Percentiles rank a stretch among this genome's conserved stretches.
These are phyloP conservation scores for Sisyra terminalis DNA, from an alignment of 2,888 invertebrate genomes.

Conservation along the genomic window DNA sequence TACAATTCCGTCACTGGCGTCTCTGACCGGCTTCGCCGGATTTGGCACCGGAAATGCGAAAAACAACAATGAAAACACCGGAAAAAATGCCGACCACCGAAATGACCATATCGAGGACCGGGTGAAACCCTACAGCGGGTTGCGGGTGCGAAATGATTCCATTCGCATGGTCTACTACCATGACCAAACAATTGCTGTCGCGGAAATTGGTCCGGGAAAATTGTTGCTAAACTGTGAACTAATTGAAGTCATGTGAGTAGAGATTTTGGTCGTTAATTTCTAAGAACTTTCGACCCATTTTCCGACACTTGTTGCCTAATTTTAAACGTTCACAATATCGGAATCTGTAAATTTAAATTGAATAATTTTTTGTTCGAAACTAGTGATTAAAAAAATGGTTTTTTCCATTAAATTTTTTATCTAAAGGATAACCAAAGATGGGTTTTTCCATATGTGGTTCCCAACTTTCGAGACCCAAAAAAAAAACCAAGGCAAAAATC, in stretches of 20 bases:
- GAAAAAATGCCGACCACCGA: conserved; percentile 37
- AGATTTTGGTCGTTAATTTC: no score
- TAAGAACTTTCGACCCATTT: no score
- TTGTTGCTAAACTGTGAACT: conserved; percentile 61
- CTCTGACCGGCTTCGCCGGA: conserved; percentile 8
- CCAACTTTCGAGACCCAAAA: no score
- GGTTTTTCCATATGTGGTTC: no score
- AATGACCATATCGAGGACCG: conserved; percentile 20
- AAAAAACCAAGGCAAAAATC: no score
- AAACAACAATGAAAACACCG: conserved; percentile 19
- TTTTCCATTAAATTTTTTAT: no score
- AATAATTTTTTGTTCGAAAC: no score
- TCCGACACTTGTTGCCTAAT: no score
- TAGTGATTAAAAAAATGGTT: no score
- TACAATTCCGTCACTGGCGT: conserved; percentile 2
- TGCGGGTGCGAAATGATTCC: conserved; percentile 45
- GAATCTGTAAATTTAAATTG: no score
- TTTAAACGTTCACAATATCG: no score
- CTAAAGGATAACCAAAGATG: no score
- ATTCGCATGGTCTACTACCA: conserved; percentile 60
- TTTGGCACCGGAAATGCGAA: conserved; percentile 10
- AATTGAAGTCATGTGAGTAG: conserved; percentile 74
- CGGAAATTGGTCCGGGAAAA: conserved; percentile 57
- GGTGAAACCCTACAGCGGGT: conserved; percentile 44
- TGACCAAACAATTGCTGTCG: conserved; percentile 70